A percentile compares a stretch with the other conserved stretches of the same genome.
These are phyloP conservation scores for Pocillopora grandis DNA, from an alignment of 92 coral and sea anemone genomes.

Conservation along the genomic window DNA sequence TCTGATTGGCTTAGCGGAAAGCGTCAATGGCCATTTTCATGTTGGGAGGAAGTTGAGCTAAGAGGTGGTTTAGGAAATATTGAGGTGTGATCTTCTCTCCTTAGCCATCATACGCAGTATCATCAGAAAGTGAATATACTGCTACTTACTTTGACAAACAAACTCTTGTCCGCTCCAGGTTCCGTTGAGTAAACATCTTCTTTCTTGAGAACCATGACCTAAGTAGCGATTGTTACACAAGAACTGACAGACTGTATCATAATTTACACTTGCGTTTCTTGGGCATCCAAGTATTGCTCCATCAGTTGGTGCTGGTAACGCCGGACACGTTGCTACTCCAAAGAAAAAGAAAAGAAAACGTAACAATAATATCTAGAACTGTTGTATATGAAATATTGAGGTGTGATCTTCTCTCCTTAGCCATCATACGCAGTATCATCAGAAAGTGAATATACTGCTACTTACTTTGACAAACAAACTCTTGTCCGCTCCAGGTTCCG, in stretches of 20 bases:
- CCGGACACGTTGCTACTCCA: background rate
- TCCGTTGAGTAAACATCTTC: background rate
- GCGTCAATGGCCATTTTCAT: too few relatives aligned
- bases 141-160: background rate
- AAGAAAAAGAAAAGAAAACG: background rate
- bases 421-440: too few relatives aligned
- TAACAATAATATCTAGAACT: too few relatives aligned
- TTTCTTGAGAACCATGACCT: background rate
- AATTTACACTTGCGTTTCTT: background rate
- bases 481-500: background rate
- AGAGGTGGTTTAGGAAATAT: too few relatives aligned
- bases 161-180: background rate
- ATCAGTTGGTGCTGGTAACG: background rate
- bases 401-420: too few relatives aligned
- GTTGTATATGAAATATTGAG: too few relatives aligned
- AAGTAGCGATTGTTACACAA: background rate
- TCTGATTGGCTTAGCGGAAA: too few relatives aligned
- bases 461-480: background rate
- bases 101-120: too few relatives aligned
- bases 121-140: background rate
- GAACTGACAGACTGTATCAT: constrained; percentile 6
- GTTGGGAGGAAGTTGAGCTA: too few relatives aligned
- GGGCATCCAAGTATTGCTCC: constrained; percentile 1
- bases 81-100: too few relatives aligned
- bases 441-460: background rate